Base-by-base conservation (phyloP, 2,888 invertebrate genomes). In the Atrina japonica region DNA sequence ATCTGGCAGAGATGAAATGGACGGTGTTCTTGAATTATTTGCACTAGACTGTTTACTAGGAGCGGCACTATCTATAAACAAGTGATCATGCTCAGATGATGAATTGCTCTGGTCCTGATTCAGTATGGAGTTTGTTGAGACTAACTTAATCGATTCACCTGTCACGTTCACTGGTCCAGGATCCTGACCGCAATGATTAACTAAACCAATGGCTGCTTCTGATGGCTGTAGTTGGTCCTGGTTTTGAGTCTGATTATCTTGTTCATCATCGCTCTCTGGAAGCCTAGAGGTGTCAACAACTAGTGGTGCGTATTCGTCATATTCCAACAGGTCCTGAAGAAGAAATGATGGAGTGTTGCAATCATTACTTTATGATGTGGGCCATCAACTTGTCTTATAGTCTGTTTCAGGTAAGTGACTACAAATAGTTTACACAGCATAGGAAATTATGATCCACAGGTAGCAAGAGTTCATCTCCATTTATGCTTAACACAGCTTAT, bases 271-370 rank as follows among this genome's bases (percentile, higher is more conserved):
- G 52, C 55, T 61, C 41, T 66, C 55, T 25, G 40, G 7, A 27
- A 60, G 73, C 43, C 58, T 59, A n/a, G 73, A 66, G 30, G 77
- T 79, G 70, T 82, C 82, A 68, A 82, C 76, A 18, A 82, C 78
- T 35, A 82, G 73, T 47, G 82, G 80, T 70, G 77, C 72, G 49
- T 78, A 80, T 64, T 80, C 82, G 63, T 73, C 80, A 73, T 69
- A 82, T 21, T 77, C 82, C 9, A 70, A 74, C 18, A 50, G 70
- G 29, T 81, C 80, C 80, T 82, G 73, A 63, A 77, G 75, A 49
- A 71, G 47, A 55, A 53, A 66, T 40, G 52, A 49, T 59, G 66
- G 53, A 56, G 52, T 58, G 25, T 41, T 47, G 56, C 61, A 63
- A 70, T 70, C 43, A 66, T 55, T 40, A 61, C 49, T 61, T 60